Evolutionary conservation across 2,113 vertebrate species (phyloP), one percentile per base, ranked within the genome.

Genomic region (Tragelaphus strepsiceros): DNA sequence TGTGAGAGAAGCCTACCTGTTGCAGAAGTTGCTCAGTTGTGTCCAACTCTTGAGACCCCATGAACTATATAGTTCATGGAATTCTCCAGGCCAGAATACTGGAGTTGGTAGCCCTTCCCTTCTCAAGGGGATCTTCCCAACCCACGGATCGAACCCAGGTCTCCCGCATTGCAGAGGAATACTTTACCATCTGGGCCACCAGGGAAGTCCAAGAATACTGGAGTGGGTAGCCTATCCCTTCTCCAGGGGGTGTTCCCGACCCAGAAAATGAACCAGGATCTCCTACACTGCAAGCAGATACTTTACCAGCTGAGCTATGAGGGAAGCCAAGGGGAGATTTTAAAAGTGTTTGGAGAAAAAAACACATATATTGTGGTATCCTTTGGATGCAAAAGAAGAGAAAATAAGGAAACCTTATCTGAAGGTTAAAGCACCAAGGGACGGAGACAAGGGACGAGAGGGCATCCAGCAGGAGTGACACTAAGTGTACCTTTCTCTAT

Each of bases 221-320:
- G 9, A 12, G 67, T 71, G 19, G n/a, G 19, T 39, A 39, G 67
- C n/a, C 67, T 12, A 6, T 39, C n/a, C 19, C 67, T 71, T 71
- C 67, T 71, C n/a, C 19, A 21, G 19, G 19, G n/a, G 67, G 35
- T 2, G 2, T 22, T 22, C 9, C 19, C 1, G 5, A 71, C n/a
- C n/a, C n/a, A 71, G n/a, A 12, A 39, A 71, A 13, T 0, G 10
- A 39, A 39, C n/a, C n/a, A 2, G 19, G n/a, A 5, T 22, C 19
- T 71, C n/a, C 10, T 39, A 13, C 21, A 6, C 0, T 71, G 67
- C 67, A 71, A n/a, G 67, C 10, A 39, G 67, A 71, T 22, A 22
- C 67, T 39, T 71, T 39, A 71, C 67, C n/a, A 71, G 67, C n/a
- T 22, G n/a, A 39, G n/a, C n/a, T 39, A 39, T 35, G n/a, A 71